phyloP scores from a whole-genome alignment of 2,797 vertebrate species.

The Emydoidea blandingii region DNA sequence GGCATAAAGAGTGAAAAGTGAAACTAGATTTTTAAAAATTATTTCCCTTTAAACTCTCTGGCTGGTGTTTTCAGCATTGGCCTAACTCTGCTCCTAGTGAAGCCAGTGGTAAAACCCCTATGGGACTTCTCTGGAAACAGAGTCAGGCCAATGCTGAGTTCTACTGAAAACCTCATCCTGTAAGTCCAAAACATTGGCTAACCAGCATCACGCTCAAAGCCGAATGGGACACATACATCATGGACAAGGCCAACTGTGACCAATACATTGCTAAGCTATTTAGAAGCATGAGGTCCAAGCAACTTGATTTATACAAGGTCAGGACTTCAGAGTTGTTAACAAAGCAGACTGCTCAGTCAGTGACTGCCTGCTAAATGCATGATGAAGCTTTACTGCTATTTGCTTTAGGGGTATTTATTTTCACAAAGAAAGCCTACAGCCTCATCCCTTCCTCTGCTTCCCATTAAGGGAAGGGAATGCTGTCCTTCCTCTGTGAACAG shows the following conservation, averaged over 20 bases:
- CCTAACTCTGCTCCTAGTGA: background rate
- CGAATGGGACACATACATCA: background rate
- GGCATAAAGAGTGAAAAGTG: background rate
- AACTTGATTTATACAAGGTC: background rate
- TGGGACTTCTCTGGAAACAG: background rate
- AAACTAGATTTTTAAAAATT: fast-evolving
- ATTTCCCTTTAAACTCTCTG: background rate
- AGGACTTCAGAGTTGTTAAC: background rate
- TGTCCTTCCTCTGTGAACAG: background rate
- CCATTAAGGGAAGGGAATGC: no score
- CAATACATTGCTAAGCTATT: background rate
- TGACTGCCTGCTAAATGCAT: conserved; percentile 15
- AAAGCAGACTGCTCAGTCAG: conserved; percentile 19
- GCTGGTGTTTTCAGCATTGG: background rate
- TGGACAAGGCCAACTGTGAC: background rate
- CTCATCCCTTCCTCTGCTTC: background rate
- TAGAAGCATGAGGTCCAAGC: background rate
- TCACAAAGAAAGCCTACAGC: background rate
- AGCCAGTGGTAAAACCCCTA: background rate
- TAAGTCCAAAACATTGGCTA: background rate
- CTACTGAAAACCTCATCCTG: background rate
- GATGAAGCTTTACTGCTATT: background rate
- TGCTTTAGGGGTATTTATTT: background rate
- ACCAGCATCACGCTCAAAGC: background rate
- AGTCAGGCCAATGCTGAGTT: no score